A percentile compares a stretch with the other conserved stretches of the same genome.
Evolutionary conservation across 2,113 vertebrate species (phyloP).

Genomic region (Hydrochoerus hydrochaeris): DNA sequence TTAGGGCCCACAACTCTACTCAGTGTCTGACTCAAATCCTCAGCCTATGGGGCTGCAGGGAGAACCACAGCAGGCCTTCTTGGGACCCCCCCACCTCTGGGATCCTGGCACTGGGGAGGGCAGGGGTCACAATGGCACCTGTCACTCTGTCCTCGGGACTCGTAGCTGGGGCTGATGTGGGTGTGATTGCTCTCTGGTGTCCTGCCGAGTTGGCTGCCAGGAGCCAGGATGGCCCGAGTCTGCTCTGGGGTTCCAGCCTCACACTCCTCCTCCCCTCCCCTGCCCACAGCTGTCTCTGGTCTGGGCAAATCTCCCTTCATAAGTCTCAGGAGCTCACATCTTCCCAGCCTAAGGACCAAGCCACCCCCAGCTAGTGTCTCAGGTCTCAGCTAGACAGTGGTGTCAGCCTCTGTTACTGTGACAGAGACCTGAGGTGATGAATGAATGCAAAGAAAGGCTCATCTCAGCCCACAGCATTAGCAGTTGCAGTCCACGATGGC

Average conservation of each 20-base stretch:
- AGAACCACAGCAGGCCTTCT: neutral
- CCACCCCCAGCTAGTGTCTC: neutral
- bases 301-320: neutral
- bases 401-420: neutral
- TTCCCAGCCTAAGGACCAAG: neutral
- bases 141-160: neutral
- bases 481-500: neutral
- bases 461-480: neutral
- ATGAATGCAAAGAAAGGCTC: neutral
- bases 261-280: too few relatives aligned
- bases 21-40: neutral
- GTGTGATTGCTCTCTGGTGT: neutral
- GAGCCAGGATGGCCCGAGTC: neutral
- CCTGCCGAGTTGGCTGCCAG: neutral
- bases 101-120: neutral
- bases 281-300: neutral
- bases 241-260: neutral
- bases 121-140: neutral
- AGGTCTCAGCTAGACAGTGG: neutral
- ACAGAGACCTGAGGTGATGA: neutral
- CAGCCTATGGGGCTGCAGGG: neutral
- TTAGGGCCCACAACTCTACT: neutral
- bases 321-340: neutral
- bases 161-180: neutral
- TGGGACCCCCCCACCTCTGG: neutral